Evolutionary conservation across 2,113 vertebrate species (phyloP).

Genomic region (Lutjanus erythropterus): DNA sequence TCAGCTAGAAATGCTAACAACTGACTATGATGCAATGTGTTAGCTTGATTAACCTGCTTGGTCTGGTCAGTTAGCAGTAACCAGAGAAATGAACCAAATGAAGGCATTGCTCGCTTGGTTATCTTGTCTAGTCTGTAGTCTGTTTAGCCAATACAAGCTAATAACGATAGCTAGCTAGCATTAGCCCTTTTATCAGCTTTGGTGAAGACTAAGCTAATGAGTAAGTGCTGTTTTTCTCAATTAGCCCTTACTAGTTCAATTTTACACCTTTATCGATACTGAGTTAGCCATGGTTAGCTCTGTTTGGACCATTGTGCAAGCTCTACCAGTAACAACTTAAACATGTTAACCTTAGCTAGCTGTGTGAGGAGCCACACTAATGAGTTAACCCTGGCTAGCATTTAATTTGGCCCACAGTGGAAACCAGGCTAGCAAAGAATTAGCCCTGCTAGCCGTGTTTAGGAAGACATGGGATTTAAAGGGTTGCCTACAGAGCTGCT

Average conservation of each 20-base stretch:
- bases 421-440: constrained; percentile 27
- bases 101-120: no score
- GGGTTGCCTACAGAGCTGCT: constrained; percentile 29
- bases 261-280: not conserved
- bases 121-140: not conserved
- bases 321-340: not conserved
- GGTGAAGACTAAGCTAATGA: not conserved
- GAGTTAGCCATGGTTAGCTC: constrained; percentile 26
- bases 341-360: constrained; percentile 9
- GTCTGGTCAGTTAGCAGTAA: not conserved
- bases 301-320: not conserved
- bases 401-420: constrained; percentile 36
- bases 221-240: not conserved
- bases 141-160: not conserved
- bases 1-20: not conserved
- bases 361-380: not conserved
- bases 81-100: not conserved
- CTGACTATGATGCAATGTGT: not conserved
- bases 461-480: constrained; percentile 80
- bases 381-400: constrained; percentile 30
- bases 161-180: not conserved
- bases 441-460: not conserved
- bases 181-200: not conserved
- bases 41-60: not conserved
- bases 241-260: not conserved